These are phyloP conservation scores for Oplegnathus fasciatus DNA, from an alignment of 2,113 vertebrate genomes.

Conservation along the genomic window DNA sequence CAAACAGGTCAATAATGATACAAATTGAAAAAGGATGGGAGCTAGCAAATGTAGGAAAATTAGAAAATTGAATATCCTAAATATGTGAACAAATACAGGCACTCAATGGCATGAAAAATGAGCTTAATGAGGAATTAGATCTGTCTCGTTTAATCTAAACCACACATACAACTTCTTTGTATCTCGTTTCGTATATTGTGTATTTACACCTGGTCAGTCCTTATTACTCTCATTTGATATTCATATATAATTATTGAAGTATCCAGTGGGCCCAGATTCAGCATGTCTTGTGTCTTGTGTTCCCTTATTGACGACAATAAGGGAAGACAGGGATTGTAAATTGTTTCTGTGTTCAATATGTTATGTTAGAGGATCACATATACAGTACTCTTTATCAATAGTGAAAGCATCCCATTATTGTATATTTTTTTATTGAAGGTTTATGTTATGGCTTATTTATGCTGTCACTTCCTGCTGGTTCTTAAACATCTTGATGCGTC, in stretches of 20 bases:
- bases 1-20: not conserved
- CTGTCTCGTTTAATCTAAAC: not conserved
- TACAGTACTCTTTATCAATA: not conserved
- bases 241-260: not conserved
- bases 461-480: constrained; percentile 10
- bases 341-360: not conserved
- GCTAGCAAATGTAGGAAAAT: not conserved
- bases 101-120: not conserved
- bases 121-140: not conserved
- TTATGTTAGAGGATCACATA: not conserved
- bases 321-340: not conserved
- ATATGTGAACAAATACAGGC: not conserved
- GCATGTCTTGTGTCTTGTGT: too few relatives aligned
- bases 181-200: not conserved
- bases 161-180: not conserved
- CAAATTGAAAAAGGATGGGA: not conserved
- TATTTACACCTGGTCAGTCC: not conserved
- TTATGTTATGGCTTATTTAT: not conserved
- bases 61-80: not conserved
- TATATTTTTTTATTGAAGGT: not conserved
- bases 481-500: constrained; percentile 13
- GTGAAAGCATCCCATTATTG: not conserved
- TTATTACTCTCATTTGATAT: not conserved
- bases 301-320: not conserved
- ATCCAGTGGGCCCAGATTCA: not conserved